Evolutionary conservation across 2,888 invertebrate genomes (phyloP).

Genomic region (Melieria picta): DNA sequence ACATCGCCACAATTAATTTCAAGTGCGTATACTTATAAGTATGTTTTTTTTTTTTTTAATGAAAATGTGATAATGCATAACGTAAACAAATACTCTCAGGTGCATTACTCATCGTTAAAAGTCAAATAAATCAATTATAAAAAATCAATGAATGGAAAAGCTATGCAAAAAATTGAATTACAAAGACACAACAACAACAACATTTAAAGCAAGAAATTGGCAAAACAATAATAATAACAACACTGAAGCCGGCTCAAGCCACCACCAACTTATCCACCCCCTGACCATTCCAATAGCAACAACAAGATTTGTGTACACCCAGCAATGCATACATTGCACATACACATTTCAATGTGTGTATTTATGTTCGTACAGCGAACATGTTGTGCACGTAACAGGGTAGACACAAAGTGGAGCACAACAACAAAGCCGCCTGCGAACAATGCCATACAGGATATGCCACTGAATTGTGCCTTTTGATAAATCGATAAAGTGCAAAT

Average conservation of each 20-base stretch:
- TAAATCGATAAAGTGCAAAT: constrained; percentile 60
- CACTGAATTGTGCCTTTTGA: constrained; percentile 5
- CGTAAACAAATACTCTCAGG: too few relatives aligned
- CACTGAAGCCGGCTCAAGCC: not conserved
- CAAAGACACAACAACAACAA: not conserved
- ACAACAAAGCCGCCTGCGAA: not conserved
- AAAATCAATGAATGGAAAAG: too few relatives aligned
- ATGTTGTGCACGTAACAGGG: not conserved
- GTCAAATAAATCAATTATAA: too few relatives aligned
- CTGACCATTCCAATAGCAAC: not conserved
- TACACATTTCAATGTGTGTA: constrained; percentile 3
- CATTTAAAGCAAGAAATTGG: not conserved
- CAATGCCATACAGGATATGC: constrained; percentile 15
- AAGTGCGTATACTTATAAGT: too few relatives aligned
- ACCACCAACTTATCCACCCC: not conserved
- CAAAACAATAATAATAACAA: not conserved
- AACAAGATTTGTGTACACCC: not conserved
- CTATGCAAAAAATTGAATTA: not conserved
- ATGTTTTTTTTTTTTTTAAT: too few relatives aligned
- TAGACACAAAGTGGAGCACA: not conserved
- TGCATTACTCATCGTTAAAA: too few relatives aligned
- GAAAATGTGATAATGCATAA: too few relatives aligned
- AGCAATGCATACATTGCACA: not conserved
- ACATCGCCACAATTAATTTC: too few relatives aligned
- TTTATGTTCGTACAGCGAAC: not conserved